phyloP scores from a whole-genome alignment of 1,140 invertebrate genomes.

The Apis mellifera region DNA sequence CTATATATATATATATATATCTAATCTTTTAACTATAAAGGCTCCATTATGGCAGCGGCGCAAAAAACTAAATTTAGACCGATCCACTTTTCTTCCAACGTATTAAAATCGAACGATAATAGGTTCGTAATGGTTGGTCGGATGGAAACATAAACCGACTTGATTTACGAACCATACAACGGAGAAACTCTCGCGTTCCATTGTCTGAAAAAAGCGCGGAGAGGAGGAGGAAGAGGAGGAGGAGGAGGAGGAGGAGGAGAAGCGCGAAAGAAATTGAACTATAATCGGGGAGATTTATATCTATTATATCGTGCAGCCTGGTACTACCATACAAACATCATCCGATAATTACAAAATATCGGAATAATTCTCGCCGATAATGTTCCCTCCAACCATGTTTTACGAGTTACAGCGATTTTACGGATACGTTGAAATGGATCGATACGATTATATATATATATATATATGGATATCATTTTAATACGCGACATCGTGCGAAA shows the following conservation, averaged over 20 bases:
- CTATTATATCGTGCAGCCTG: not conserved
- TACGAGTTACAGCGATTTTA: not conserved
- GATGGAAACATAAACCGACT: too few species aligned
- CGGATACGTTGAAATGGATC: not conserved
- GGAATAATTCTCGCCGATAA: not conserved
- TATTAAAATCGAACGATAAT: not conserved
- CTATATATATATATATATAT: too few species aligned
- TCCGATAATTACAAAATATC: not conserved
- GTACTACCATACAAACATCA: not conserved
- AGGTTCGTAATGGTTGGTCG: not conserved
- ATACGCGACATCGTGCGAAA: not conserved
- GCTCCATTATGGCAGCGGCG: too few species aligned
- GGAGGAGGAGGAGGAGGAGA: not conserved
- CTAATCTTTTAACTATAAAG: too few species aligned
- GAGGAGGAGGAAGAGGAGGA: not conserved
- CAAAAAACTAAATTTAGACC: not conserved
- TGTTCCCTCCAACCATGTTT: not conserved
- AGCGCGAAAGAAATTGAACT: constrained; percentile 1
- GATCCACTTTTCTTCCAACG: not conserved
- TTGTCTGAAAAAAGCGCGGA: not conserved
- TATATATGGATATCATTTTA: not conserved
- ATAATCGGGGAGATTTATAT: not conserved
- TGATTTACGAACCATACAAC: not conserved
- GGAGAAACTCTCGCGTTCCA: not conserved
- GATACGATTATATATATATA: not conserved